Percentiles rank a stretch among this genome's conserved stretches.
Evolutionary conservation across 2,113 vertebrate species (phyloP).

Genomic region (Nothocercus julius): DNA sequence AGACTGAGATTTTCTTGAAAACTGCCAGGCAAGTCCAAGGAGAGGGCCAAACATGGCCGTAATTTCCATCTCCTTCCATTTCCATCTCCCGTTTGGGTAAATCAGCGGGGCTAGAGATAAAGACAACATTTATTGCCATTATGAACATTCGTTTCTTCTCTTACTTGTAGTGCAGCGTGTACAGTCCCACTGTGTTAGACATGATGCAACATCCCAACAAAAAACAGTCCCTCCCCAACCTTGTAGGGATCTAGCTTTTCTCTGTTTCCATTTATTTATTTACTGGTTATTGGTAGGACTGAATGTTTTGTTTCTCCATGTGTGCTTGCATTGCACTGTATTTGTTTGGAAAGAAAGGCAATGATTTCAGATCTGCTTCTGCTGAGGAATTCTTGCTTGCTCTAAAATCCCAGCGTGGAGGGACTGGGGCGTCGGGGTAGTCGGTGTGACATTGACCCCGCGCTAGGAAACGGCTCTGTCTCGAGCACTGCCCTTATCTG

Average conservation of each 20-base stretch:
- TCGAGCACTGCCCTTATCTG: slow-evolving; percentile 43
- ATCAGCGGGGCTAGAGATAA: neutral
- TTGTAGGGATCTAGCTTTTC: fast-evolving
- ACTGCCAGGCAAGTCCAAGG: neutral
- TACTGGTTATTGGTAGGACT: neutral
- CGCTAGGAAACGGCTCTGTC: slow-evolving; percentile 25
- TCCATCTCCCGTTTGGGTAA: neutral
- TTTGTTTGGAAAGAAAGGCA: neutral
- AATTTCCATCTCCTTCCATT: neutral
- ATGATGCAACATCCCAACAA: neutral
- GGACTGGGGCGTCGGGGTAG: neutral
- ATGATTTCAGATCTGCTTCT: neutral
- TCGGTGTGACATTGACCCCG: slow-evolving; percentile 60
- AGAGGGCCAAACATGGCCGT: neutral
- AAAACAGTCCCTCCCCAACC: neutral
- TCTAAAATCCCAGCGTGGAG: neutral
- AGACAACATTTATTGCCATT: neutral
- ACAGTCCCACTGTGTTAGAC: neutral
- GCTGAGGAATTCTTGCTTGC: neutral
- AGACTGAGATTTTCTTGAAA: neutral
- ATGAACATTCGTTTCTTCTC: neutral
- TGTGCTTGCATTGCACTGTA: neutral
- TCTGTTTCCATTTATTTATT: neutral
- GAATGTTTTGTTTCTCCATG: neutral
- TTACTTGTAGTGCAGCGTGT: neutral